Conservation (phyloP, 2,797 vertebrate species). For the Acanthurus leucopareius region DNA sequence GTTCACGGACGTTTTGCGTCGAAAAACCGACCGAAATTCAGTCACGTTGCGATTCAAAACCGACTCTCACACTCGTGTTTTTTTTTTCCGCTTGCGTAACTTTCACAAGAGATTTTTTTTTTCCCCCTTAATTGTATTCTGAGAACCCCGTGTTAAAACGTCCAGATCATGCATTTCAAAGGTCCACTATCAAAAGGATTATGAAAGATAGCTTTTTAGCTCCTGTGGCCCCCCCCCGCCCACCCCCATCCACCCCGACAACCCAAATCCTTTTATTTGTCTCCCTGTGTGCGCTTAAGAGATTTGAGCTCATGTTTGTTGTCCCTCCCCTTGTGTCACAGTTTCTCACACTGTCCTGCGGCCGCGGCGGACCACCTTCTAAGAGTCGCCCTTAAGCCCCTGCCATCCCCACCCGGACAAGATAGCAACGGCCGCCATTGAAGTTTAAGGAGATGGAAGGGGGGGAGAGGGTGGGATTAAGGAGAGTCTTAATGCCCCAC, state of each 20-base stretch:
- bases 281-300: constrained; percentile 86
- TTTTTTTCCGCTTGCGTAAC: constrained; percentile 46
- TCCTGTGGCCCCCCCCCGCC: constrained; percentile 74
- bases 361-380: constrained; percentile 87
- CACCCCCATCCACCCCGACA: constrained; percentile 66
- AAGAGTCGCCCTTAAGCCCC: constrained; percentile 83
- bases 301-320: constrained; percentile 90
- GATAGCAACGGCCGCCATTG: constrained; percentile 86
- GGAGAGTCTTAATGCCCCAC: constrained; percentile 84
- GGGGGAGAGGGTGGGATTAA: constrained; percentile 65
- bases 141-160: constrained; percentile 77
- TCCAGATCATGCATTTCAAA: constrained; percentile 88
- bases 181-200: constrained; percentile 89
- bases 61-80: constrained; percentile 13
- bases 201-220: constrained; percentile 90
- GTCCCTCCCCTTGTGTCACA: constrained; percentile 84
- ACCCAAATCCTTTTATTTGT: constrained; percentile 89
- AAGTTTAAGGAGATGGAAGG: constrained; percentile 80
- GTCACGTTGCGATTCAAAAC: background rate
- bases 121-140: constrained; percentile 65
- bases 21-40: too few species aligned
- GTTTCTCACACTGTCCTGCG: constrained; percentile 87
- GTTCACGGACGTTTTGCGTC: background rate
- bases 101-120: constrained; percentile 61
- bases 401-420: constrained; percentile 86